A percentile compares a stretch with the other conserved stretches of the same genome.
Conservation (phyloP, 2,888 invertebrate species). For the Pocota personata region DNA sequence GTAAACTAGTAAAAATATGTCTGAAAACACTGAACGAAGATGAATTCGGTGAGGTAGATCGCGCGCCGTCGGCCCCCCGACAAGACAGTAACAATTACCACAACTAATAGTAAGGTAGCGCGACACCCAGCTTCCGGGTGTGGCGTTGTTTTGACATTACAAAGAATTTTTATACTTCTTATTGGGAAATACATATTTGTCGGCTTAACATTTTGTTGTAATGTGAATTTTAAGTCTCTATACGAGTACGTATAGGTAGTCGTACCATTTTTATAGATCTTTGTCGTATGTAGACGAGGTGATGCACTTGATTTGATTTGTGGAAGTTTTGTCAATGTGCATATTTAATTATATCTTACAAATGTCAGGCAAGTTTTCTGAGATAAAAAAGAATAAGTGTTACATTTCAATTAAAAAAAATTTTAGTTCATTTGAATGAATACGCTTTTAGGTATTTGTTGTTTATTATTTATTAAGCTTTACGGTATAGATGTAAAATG, state of each 20-base stretch:
- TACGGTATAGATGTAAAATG: no score
- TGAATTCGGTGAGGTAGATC: constrained; percentile 13
- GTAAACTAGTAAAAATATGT: constrained; percentile 21
- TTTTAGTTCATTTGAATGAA: no score
- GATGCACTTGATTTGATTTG: constrained; percentile 47
- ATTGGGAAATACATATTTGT: constrained; percentile 35
- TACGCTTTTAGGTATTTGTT: no score
- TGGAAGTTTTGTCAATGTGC: not conserved
- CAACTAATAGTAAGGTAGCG: constrained; percentile 16
- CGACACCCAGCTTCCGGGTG: constrained; percentile 47
- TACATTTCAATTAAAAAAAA: not conserved
- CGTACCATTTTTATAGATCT: constrained; percentile 17
- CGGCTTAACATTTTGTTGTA: not conserved
- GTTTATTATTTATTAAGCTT: no score
- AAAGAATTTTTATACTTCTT: not conserved
- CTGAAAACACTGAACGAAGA: not conserved
- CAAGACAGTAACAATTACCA: constrained; percentile 5
- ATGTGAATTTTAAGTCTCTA: not conserved
- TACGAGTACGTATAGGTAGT: not conserved
- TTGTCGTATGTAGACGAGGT: constrained; percentile 42
- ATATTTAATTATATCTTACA: not conserved
- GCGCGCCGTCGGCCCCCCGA: constrained; percentile 8
- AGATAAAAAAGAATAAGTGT: not conserved
- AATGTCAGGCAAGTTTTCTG: constrained; percentile 1
- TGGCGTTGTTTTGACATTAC: constrained; percentile 12